Conservation (phyloP, 2,888 invertebrate species). For the Philhelius pedissequus region DNA sequence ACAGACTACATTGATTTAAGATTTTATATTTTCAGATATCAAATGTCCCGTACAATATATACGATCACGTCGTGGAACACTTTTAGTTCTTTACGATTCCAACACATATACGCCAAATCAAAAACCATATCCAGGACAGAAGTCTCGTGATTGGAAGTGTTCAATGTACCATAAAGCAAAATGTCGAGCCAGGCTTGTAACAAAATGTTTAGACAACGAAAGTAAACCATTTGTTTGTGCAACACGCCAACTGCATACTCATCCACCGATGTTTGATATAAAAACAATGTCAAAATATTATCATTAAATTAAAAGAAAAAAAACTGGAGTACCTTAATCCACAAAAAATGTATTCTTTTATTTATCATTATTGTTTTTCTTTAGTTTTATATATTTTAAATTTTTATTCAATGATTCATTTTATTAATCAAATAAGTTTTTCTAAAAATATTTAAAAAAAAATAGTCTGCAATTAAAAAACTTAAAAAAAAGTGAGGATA, state of each 20-base stretch:
- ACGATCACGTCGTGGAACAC: constrained; percentile 74
- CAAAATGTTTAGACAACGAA: constrained; percentile 72
- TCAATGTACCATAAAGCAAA: constrained; percentile 78
- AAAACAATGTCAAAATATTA: constrained; percentile 21
- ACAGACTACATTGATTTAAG: not conserved
- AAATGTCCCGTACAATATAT: constrained; percentile 69
- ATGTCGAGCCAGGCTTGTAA: constrained; percentile 76
- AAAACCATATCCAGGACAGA: constrained; percentile 74
- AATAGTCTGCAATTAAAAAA: too few species aligned
- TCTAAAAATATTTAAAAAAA: too few species aligned
- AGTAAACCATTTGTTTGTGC: constrained; percentile 71
- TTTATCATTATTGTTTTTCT: too few species aligned
- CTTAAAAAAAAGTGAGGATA: too few species aligned
- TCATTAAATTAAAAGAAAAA: not conserved
- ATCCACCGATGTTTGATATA: constrained; percentile 72
- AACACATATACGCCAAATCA: constrained; percentile 78
- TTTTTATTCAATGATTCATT: too few species aligned
- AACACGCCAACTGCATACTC: constrained; percentile 73
- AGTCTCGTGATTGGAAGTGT: constrained; percentile 78
- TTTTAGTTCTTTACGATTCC: constrained; percentile 73
- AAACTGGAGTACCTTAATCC: constrained; percentile 1
- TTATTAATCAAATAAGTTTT: too few species aligned
- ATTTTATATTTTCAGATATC: constrained; percentile 46
- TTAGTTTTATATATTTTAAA: too few species aligned
- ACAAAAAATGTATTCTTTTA: not conserved